These are phyloP conservation scores for Lumbricus terrestris DNA, from an alignment of 2,888 invertebrate genomes.

Conservation along the genomic window DNA sequence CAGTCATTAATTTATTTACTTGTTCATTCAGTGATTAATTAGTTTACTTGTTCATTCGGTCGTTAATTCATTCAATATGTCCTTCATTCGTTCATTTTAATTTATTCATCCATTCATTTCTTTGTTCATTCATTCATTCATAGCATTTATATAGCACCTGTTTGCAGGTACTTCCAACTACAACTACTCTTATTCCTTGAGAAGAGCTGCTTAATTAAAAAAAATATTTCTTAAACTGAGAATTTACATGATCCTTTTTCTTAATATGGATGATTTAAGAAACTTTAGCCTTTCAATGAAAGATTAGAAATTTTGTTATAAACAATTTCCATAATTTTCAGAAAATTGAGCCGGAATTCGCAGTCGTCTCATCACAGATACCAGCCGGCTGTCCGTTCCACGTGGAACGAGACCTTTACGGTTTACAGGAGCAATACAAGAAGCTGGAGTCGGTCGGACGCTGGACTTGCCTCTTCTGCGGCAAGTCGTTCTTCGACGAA, in stretches of 20 bases:
- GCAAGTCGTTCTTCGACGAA: conserved; percentile 51
- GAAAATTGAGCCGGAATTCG: conserved; percentile 4
- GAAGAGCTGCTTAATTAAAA: not conserved
- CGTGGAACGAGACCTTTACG: conserved; percentile 17
- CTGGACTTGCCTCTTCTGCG: conserved; percentile 54
- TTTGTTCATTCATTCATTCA: not conserved
- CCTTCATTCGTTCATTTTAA: too few species aligned
- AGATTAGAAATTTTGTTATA: not conserved
- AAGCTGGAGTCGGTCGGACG: conserved; percentile 44
- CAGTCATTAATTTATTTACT: too few species aligned
- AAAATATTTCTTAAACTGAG: not conserved
- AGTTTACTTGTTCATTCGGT: too few species aligned
- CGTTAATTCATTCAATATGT: too few species aligned
- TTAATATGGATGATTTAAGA: not conserved
- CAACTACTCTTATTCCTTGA: not conserved
- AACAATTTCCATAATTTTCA: not conserved
- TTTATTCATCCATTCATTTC: too few species aligned
- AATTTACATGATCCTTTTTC: not conserved
- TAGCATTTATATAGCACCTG: not conserved
- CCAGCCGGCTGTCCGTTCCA: conserved; percentile 14
- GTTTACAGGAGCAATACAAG: conserved; percentile 42
- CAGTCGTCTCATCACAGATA: not conserved
- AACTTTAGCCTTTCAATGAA: not conserved
- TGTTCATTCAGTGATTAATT: too few species aligned
- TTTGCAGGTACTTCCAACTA: not conserved